These are phyloP conservation scores for Catharus minimus DNA, from an alignment of 2,113 vertebrate species.

Conservation along the genomic window DNA sequence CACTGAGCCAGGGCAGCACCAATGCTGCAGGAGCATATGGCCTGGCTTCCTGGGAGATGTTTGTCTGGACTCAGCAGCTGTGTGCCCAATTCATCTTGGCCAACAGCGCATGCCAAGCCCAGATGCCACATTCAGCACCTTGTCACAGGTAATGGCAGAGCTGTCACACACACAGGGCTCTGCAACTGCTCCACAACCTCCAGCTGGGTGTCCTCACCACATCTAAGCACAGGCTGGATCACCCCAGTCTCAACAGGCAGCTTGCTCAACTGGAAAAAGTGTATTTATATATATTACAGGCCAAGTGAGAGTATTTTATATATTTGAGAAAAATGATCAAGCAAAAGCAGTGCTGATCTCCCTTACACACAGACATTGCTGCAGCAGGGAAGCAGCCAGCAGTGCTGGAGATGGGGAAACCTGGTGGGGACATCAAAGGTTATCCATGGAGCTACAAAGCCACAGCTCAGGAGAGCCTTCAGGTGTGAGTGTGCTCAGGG, in stretches of 20 bases:
- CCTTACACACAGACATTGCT: background rate
- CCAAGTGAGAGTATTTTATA: background rate
- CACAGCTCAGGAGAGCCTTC: background rate
- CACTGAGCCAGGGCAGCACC: background rate
- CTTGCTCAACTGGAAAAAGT: background rate
- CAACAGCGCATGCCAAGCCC: background rate
- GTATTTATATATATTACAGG: background rate
- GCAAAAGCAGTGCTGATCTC: background rate
- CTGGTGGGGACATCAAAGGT: background rate
- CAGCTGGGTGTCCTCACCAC: background rate
- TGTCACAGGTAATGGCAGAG: background rate
- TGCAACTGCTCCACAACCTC: background rate
- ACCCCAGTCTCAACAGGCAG: background rate
- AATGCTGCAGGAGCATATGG: background rate
- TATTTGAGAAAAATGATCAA: background rate
- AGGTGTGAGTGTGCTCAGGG: background rate
- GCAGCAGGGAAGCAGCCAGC: background rate
- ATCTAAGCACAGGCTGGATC: background rate
- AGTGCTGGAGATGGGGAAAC: background rate
- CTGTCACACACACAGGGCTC: background rate
- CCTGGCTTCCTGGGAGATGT: background rate
- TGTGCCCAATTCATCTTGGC: conserved; percentile 7
- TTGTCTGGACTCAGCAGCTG: conserved; percentile 15
- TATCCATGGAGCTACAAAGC: background rate
- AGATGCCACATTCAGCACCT: background rate